Base-by-base conservation (phyloP, 2,888 invertebrate species). In the Oscheius myriophilus region DNA sequence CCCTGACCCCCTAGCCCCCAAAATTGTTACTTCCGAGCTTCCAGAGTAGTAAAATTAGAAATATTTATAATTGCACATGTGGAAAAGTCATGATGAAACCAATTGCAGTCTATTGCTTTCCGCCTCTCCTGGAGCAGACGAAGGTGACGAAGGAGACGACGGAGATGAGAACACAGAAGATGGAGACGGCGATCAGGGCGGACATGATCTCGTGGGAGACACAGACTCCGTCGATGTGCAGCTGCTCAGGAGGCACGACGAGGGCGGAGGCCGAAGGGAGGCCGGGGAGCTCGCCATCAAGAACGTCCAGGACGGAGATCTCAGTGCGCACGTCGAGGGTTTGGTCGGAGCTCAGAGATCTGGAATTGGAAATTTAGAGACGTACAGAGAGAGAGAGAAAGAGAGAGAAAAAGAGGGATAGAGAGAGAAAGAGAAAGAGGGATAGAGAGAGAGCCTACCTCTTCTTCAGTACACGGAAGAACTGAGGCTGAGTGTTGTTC, bases 251-350 rank as follows among this genome's bases (percentile, higher is more conserved):
- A 12, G 54, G 33, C 18, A 41, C 54, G 43, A 67, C 46, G 3
- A 68, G 57, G n/a, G 68, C 62, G 18, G 53, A 43, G n/a, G 68
- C 62, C 6, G 43, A 45, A 18, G 68, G 68, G 2, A 62, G 42
- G 25, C 49, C 49, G 26, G 65, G 55, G 14, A 80, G 73, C 63
- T 80, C 75, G 59, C 73, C 74, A 18, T 78, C 78, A 49, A 77
- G 63, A n/a, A 84, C 83, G 62, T 85, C 85, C 51, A 85, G 68
- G 51, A 85, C 76, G 49, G 75, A 84, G 49, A 85, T 42, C 69
- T 85, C 85, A 45, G 84, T 80, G 41, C 85, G 79, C 7, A 85
- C 85, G 67, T 85, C 85, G 62, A 85, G 71, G 18, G 83, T 77
- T 69, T 86, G 81, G 65, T 75, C 78, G 45, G 72, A 61, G 16